A percentile compares a stretch with the other conserved stretches of the same genome.
phyloP scores from a whole-genome alignment of 1,140 invertebrate genomes.

The Euura saliciscinereae region DNA sequence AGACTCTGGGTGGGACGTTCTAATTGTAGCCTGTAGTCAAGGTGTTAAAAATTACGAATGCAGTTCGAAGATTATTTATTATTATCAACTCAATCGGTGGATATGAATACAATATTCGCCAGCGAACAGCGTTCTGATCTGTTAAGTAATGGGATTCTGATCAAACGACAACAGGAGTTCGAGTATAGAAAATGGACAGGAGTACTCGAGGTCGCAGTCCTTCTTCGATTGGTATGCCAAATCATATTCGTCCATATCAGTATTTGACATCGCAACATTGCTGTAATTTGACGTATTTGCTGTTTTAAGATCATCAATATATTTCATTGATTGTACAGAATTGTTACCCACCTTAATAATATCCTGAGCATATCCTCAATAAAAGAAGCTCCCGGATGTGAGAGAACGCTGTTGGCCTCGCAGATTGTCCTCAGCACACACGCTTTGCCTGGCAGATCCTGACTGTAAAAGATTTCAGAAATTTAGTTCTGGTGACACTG shows the following conservation, averaged over 20 bases:
- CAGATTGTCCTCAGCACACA: slow-evolving; percentile 73
- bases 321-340: slow-evolving; percentile 13
- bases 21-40: too few relatives aligned
- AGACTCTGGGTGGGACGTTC: too few relatives aligned
- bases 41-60: too few relatives aligned
- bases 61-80: too few relatives aligned
- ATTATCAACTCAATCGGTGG: too few relatives aligned
- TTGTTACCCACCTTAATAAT: slow-evolving; percentile 66
- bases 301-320: not conserved
- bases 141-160: not conserved
- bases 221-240: slow-evolving; percentile 35
- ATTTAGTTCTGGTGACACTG: too few relatives aligned
- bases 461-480: slow-evolving; percentile 50
- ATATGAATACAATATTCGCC: too few relatives aligned
- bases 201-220: slow-evolving; percentile 44
- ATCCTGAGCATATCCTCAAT: slow-evolving; percentile 70
- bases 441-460: slow-evolving; percentile 67
- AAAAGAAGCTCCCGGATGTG: slow-evolving; percentile 65
- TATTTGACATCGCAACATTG: slow-evolving; percentile 33
- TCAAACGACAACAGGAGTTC: slow-evolving; percentile 37
- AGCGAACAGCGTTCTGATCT: too few relatives aligned
- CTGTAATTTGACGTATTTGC: slow-evolving; percentile 39
- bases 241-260: slow-evolving; percentile 44
- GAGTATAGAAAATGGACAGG: slow-evolving; percentile 53
- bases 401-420: slow-evolving; percentile 65